Conservation (phyloP, 2,113 vertebrate species). For the Rynchops niger region DNA sequence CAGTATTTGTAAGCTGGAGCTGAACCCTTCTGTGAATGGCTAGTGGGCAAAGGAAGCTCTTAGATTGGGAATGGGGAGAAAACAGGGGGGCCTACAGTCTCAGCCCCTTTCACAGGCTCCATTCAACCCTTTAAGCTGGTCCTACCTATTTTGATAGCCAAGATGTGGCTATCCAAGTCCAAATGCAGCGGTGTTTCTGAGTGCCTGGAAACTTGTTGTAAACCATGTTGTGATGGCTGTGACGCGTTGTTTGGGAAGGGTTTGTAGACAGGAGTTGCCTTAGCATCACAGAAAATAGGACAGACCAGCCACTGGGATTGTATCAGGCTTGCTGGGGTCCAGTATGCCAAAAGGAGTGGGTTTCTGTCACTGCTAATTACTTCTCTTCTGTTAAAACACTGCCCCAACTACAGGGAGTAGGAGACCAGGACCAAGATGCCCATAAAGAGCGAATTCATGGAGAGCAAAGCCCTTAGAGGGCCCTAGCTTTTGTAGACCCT, state of each 20-base stretch:
- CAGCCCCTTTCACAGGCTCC: not conserved
- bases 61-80: not conserved
- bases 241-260: not conserved
- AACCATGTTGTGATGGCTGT: not conserved
- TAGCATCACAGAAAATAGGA: not conserved
- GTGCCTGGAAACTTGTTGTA: not conserved
- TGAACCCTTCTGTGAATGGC: not conserved
- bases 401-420: not conserved
- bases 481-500: not conserved
- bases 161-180: not conserved
- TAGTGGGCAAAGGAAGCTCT: not conserved
- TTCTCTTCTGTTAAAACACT: not conserved
- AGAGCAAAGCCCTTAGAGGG: not conserved
- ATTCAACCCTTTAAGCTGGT: not conserved
- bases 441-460: not conserved
- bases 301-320: not conserved
- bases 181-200: not conserved
- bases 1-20: not conserved
- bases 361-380: not conserved
- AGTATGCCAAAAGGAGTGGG: not conserved
- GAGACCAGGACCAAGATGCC: not conserved
- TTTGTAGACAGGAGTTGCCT: not conserved
- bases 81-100: not conserved
- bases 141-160: not conserved
- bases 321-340: not conserved